Evolutionary conservation across 2,113 vertebrate genomes (phyloP).

Genomic region (Paracanthobrama guichenoti): DNA sequence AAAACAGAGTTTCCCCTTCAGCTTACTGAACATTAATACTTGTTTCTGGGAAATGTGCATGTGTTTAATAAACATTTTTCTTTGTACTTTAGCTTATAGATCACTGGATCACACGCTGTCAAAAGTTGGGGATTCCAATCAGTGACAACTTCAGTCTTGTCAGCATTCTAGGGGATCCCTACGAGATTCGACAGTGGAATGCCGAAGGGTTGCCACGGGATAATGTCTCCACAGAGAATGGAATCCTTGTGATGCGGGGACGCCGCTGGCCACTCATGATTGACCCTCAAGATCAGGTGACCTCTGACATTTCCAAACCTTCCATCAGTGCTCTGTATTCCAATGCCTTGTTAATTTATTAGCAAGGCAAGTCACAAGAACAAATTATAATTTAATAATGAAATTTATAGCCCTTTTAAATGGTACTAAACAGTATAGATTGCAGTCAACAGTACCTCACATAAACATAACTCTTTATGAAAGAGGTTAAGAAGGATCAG

Average conservation of each 20-base stretch:
- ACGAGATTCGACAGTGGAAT: conserved; percentile 86
- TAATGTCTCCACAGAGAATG: conserved; percentile 82
- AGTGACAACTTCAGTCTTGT: conserved; percentile 82
- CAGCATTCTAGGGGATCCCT: conserved; percentile 80
- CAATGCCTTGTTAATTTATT: neutral
- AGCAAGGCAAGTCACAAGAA: neutral
- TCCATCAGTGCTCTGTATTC: neutral
- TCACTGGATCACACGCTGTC: conserved; percentile 79
- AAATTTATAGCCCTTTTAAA: neutral
- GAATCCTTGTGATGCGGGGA: conserved; percentile 81
- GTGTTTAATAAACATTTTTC: conserved; percentile 7
- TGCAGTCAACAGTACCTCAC: neutral
- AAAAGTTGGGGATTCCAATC: conserved; percentile 78
- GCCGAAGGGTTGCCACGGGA: conserved; percentile 82
- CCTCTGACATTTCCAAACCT: neutral
- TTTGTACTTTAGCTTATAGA: conserved; percentile 76
- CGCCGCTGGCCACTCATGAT: conserved; percentile 87
- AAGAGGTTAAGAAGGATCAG: neutral
- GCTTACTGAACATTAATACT: neutral
- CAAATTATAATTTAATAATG: neutral
- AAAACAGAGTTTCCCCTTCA: neutral
- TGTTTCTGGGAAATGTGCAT: neutral
- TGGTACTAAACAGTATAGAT: neutral
- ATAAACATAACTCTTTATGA: neutral
- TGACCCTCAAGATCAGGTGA: conserved; percentile 86